Evolutionary conservation across 2,888 invertebrate genomes (phyloP), one percentile per base, ranked within the genome.

Genomic region (Podotricha telesiphe): DNA sequence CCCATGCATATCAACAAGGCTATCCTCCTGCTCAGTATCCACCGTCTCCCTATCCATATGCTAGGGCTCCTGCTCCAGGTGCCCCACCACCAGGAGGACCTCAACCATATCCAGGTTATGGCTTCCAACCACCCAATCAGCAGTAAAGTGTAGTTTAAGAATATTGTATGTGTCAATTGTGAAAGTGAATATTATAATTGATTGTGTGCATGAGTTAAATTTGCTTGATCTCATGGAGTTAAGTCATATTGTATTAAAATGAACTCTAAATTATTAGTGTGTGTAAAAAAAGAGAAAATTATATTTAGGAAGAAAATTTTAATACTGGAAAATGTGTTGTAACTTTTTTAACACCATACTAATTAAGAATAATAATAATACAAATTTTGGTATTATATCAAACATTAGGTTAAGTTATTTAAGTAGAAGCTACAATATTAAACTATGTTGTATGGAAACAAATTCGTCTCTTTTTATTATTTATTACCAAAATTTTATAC

Each of bases 101-200:
- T 7, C 95, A 96, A 74, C 95, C 95, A 70, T 97, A 97, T 82
- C 95, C 94, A 8, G 95, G 96, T 48, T 97, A 96, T 82, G 95
- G 96, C 63, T 96, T 96, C 82, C 96, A 97, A 79, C 97, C 97
- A 72, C 96, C 96, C 62, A 94, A 95, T 40, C 95, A 96, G 84
- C 95, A 94, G 78, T 89, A 83, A 75, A 45, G 68, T 48, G 19
- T 58, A 8, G 22, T 45, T 42, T 59, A 59, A 11, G 55, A 34
- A 59, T 45, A 45, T 15, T 37, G n/a, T n/a, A n/a, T 22, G 5
- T 59, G n/a, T 63, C 42, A 58, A 58, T 65, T 69, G 69, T 42
- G n/a, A n/a, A 22, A 45, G 28, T 59, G n/a, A 45, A 28, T 42
- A 59, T n/a, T n/a, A n/a, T 22, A 22, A 59, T 55, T 55, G 10